These are phyloP conservation scores for Pseudanteris insignis DNA, from an alignment of 2,888 invertebrate species.

Conservation along the genomic window DNA sequence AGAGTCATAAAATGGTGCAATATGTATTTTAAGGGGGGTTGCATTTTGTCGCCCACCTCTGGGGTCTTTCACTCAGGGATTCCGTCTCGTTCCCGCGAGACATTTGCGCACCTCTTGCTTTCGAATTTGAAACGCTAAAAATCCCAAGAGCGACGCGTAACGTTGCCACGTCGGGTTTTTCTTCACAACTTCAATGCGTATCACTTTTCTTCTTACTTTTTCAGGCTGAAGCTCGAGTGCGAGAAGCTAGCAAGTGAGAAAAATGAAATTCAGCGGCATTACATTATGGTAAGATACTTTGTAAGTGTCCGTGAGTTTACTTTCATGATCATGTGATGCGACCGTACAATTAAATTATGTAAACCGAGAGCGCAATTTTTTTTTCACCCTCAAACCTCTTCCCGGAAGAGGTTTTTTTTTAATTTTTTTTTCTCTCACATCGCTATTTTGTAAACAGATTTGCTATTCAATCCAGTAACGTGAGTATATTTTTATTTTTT, in stretches of 20 bases:
- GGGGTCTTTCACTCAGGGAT: slow-evolving; percentile 35
- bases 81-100: slow-evolving; percentile 33
- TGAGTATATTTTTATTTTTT: no score
- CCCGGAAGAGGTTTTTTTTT: no score
- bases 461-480: no score
- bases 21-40: slow-evolving; percentile 13
- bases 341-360: slow-evolving; percentile 30
- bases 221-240: slow-evolving; percentile 95
- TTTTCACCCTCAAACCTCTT: no score
- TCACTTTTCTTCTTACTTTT: slow-evolving; percentile 55
- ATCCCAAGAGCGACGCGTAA: slow-evolving; percentile 46
- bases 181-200: slow-evolving; percentile 32
- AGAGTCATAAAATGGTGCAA: no score
- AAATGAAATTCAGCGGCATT: slow-evolving; percentile 98
- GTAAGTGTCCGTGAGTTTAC: slow-evolving; percentile 48
- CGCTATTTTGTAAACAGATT: no score
- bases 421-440: no score
- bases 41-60: slow-evolving; percentile 23
- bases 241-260: slow-evolving; percentile 97
- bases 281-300: slow-evolving; percentile 89
- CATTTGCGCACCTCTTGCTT: slow-evolving; percentile 35
- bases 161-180: slow-evolving; percentile 21
- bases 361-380: slow-evolving; percentile 5
- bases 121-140: slow-evolving; percentile 51
- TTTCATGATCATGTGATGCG: slow-evolving; percentile 38